Percentiles rank a stretch among this genome's conserved stretches.
Conservation (phyloP, 2,113 vertebrate species). For the Dasyprocta punctata region DNA sequence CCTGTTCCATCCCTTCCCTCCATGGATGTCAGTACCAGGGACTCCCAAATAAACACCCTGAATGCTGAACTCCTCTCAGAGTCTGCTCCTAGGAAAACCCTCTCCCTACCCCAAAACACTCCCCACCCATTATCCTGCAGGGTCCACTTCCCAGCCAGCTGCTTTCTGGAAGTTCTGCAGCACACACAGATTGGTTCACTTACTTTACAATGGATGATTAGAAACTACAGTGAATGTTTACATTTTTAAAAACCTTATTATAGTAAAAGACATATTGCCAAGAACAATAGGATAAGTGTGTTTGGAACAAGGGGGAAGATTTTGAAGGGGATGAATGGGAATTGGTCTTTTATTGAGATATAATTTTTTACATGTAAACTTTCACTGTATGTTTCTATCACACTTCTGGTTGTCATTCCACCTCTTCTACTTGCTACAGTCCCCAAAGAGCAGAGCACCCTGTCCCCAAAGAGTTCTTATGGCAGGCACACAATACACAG, state of each 20-base stretch:
- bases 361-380: neutral
- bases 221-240: neutral
- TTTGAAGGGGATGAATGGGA: neutral
- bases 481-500: neutral
- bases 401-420: neutral
- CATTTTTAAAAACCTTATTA: neutral
- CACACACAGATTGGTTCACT: neutral
- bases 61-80: neutral
- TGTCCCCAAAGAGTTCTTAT: rapidly evolving
- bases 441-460: too few relatives aligned
- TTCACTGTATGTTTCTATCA: neutral
- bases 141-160: neutral
- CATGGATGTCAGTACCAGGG: neutral
- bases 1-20: neutral
- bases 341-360: neutral
- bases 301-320: neutral
- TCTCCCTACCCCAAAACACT: too few relatives aligned
- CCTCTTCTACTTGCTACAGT: neutral
- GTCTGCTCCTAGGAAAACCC: neutral
- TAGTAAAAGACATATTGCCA: neutral
- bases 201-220: neutral
- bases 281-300: neutral
- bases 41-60: neutral
- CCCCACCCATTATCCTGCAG: neutral
- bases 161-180: neutral